Evolutionary conservation across 2,888 invertebrate genomes (phyloP).

Genomic region (Parnassius mnemosyne): DNA sequence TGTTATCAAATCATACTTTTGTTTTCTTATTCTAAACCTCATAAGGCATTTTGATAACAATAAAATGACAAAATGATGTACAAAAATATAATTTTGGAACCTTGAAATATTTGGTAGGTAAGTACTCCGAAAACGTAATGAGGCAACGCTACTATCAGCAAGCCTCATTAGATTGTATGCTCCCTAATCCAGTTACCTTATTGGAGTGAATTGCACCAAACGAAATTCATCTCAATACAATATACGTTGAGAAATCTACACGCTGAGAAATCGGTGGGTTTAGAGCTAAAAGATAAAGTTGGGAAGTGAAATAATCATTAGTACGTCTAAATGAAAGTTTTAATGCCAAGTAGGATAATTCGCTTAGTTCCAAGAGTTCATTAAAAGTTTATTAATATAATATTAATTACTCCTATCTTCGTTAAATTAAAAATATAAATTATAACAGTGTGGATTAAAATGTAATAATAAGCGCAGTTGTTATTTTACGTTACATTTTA

Average conservation of each 20-base stretch:
- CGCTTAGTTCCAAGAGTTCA: conserved; percentile 4
- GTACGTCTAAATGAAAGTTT: conserved; percentile 13
- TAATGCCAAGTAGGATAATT: conserved; percentile 3
- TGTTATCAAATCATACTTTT: too few species aligned
- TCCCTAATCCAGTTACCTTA: conserved; percentile 25
- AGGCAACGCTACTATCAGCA: conserved; percentile 58
- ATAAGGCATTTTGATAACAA: too few species aligned
- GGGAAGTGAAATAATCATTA: conserved; percentile 3
- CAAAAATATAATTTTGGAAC: conserved; percentile 9
- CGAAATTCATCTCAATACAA: conserved; percentile 4
- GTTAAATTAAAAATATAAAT: too few species aligned
- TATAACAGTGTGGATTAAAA: too few species aligned
- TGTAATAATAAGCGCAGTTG: too few species aligned
- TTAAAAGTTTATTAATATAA: not conserved
- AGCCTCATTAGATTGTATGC: conserved; percentile 67
- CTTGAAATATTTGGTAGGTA: conserved; percentile 31
- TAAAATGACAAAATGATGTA: too few species aligned
- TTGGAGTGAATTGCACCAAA: not conserved
- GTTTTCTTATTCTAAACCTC: too few species aligned
- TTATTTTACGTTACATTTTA: too few species aligned
- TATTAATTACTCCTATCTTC: not conserved
- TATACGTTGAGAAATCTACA: not conserved
- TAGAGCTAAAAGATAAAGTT: not conserved
- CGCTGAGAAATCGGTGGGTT: not conserved
- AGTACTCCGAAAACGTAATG: conserved; percentile 53